phyloP scores from a whole-genome alignment of 2,113 vertebrate genomes.

The Egretta garzetta region DNA sequence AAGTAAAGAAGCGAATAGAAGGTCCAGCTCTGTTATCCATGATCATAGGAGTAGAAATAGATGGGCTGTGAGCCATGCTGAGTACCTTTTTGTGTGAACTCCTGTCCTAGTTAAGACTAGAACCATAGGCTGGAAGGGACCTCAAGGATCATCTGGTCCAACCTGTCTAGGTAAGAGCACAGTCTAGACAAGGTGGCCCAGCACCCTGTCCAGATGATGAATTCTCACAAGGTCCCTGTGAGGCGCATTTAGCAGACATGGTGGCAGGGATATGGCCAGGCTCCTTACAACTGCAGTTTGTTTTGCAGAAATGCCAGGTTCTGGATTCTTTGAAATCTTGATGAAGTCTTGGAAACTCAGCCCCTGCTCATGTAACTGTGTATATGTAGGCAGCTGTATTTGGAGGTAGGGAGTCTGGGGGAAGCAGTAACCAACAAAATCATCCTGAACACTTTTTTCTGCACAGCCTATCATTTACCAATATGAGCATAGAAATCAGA shows the following conservation, averaged over 20 bases:
- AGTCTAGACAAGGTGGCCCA: no score
- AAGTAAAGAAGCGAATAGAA: background rate
- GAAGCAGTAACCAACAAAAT: background rate
- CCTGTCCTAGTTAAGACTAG: background rate
- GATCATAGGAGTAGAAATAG: background rate
- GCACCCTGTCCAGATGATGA: background rate
- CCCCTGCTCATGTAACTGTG: background rate
- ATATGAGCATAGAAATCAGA: background rate
- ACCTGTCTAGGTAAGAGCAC: no score
- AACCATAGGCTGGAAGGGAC: no score
- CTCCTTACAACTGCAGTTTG: background rate
- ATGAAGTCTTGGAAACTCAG: background rate
- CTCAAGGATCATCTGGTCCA: no score
- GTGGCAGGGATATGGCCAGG: background rate
- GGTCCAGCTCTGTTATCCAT: background rate
- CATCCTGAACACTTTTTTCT: background rate
- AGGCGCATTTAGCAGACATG: background rate
- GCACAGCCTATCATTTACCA: background rate
- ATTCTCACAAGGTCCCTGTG: background rate
- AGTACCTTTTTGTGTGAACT: background rate
- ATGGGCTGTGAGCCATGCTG: background rate
- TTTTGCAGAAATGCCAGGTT: background rate
- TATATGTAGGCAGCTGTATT: background rate
- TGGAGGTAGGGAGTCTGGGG: background rate
- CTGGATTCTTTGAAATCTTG: background rate